These are phyloP conservation scores for Thaumetopoea pityocampa DNA, from an alignment of 1,140 invertebrate species.

Conservation along the genomic window DNA sequence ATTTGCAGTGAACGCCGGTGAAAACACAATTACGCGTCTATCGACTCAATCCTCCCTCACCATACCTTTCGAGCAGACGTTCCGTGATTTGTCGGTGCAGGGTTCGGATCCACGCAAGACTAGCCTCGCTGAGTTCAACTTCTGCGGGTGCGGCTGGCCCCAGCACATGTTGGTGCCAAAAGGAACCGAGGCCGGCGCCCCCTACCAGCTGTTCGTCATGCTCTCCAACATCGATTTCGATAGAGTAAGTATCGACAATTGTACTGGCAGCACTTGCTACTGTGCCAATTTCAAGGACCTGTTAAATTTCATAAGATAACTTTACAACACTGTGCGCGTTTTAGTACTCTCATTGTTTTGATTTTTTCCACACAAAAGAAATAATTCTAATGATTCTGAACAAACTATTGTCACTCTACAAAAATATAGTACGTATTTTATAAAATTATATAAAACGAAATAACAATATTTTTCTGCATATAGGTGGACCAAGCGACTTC, in stretches of 20 bases:
- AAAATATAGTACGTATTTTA: not conserved
- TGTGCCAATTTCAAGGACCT: too few relatives aligned
- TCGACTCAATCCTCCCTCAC: slow-evolving; percentile 83
- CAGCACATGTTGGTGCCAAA: slow-evolving; percentile 89
- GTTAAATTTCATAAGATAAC: too few relatives aligned
- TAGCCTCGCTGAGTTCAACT: slow-evolving; percentile 79
- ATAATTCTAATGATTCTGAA: not conserved
- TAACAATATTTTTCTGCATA: slow-evolving; percentile 18
- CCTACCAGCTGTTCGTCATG: slow-evolving; percentile 88
- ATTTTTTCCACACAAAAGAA: too few relatives aligned
- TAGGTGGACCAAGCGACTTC: slow-evolving; percentile 75
- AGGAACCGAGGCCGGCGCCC: slow-evolving; percentile 81
- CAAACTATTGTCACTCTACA: not conserved
- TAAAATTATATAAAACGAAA: not conserved
- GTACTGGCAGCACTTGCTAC: not conserved
- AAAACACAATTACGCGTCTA: slow-evolving; percentile 79
- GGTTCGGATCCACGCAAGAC: slow-evolving; percentile 61
- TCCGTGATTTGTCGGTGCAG: slow-evolving; percentile 80
- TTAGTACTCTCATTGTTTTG: too few relatives aligned
- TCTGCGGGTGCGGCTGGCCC: slow-evolving; percentile 92
- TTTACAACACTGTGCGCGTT: too few relatives aligned
- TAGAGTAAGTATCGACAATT: slow-evolving; percentile 67
- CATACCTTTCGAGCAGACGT: slow-evolving; percentile 84
- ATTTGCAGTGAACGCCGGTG: slow-evolving; percentile 80
- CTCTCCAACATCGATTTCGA: slow-evolving; percentile 86